Evolutionary conservation across 2,797 vertebrate genomes (phyloP), one percentile per base, ranked within the genome.

Genomic region (Schizopygopsis malacanthus): DNA sequence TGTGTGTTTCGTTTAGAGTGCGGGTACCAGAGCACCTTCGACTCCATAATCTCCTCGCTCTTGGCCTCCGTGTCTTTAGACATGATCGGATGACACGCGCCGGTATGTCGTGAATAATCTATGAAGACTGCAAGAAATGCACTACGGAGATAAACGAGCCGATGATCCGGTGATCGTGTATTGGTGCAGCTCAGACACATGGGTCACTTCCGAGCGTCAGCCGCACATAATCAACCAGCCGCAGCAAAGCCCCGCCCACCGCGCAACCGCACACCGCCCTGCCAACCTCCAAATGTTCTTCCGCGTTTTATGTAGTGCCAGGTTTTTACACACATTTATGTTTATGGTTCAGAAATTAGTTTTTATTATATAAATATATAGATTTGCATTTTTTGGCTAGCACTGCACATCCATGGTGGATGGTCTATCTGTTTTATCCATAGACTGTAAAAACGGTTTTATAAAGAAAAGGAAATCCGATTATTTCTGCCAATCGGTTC

Each of bases 1-100:
- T 93, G 95, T 1, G 97, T 97, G 91, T 96, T 95, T 90, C 90
- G 97, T 94, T 99, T 99, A 28, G 97, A 95, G 94, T 98, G 97
- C 0, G 98, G 98, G 93, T 97, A 96, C 98, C 98, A 99, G 93
- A 99, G 88, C 91, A 97, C 96, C 92, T 94, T 96, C 85, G 93
- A 93, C 93, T 97, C 97, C 96, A 98, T 95, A 37, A 98, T 99
- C 87, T 96, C 96, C 88, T 96, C 95, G 90, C 89, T 92, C 86
- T 93, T 93, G 15, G 90, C 87, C 88, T 93, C 92, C 65, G 85
- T 91, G 89, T 96, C 95, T 88, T 95, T 94, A 67, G 96, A 97
- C 97, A 97, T 92, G 86, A 88, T 81, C 25, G 79, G 81, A 33
- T 39, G 84, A 78, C 7, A 22, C 50, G 11, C 50, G 81, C 77